Percentiles rank a stretch among this genome's conserved stretches.
These are phyloP conservation scores for Drosophila ohnishii DNA, from an alignment of 1,140 invertebrate genomes.

Conservation along the genomic window DNA sequence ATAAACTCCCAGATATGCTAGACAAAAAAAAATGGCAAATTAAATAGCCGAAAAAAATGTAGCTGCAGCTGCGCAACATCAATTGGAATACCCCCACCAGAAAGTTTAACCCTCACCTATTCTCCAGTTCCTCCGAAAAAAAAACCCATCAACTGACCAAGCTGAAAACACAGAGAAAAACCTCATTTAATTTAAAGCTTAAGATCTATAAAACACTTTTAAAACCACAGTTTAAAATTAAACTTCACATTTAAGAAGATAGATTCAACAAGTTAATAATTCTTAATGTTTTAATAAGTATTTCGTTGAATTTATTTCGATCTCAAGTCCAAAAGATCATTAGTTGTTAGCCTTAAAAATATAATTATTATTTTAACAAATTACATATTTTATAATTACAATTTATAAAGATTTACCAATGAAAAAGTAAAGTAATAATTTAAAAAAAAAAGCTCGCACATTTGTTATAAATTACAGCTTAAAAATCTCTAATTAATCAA, in stretches of 20 bases:
- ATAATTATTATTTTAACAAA: background rate
- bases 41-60: constrained; percentile 77
- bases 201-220: background rate
- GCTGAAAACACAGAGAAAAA: constrained; percentile 6
- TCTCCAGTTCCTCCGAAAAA: constrained; percentile 11
- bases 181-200: background rate
- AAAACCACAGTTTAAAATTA: background rate
- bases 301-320: background rate
- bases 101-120: constrained; percentile 41
- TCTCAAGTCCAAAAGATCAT: no score
- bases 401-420: background rate
- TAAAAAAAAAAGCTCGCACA: no score
- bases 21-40: constrained; percentile 73
- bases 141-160: constrained; percentile 11
- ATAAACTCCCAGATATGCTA: constrained; percentile 63
- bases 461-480: background rate
- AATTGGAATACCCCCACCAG: constrained; percentile 39
- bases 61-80: constrained; percentile 45
- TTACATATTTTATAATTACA: background rate
- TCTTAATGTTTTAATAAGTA: background rate
- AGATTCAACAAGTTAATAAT: background rate
- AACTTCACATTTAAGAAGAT: background rate
- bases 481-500: background rate
- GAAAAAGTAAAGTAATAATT: background rate
- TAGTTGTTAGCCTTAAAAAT: background rate